Conservation (phyloP, 2,888 invertebrate genomes). For the Hermodice carunculata region DNA sequence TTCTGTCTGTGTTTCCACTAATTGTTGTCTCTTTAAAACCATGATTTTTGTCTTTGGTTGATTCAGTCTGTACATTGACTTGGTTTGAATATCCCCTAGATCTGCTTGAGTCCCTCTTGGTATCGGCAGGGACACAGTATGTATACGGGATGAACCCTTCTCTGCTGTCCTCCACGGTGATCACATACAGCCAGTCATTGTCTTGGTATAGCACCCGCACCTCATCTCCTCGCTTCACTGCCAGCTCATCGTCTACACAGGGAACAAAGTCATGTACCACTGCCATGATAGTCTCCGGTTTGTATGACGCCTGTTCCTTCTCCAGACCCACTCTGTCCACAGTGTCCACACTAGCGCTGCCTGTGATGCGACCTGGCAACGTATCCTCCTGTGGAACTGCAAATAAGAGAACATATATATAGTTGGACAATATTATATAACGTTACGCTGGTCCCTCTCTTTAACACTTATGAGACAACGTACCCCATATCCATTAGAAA, state of each 20-base stretch:
- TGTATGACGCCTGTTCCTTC: slow-evolving; percentile 75
- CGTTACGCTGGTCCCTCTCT: too few species aligned
- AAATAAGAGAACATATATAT: too few species aligned
- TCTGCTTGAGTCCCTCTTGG: too few species aligned
- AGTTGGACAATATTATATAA: too few species aligned
- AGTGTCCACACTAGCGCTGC: slow-evolving; percentile 93
- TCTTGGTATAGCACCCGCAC: slow-evolving; percentile 95
- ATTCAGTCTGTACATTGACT: too few species aligned
- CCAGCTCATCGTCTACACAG: slow-evolving; percentile 94
- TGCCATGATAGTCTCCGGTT: slow-evolving; percentile 35
- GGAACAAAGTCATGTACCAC: slow-evolving; percentile 84
- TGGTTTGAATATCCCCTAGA: too few species aligned
- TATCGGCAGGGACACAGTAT: slow-evolving; percentile 85
- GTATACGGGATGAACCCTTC: slow-evolving; percentile 97
- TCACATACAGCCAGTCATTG: slow-evolving; percentile 98
- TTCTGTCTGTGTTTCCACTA: too few species aligned
- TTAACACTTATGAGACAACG: too few species aligned
- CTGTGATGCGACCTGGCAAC: slow-evolving; percentile 85
- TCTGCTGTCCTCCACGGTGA: slow-evolving; percentile 87
- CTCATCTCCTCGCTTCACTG: slow-evolving; percentile 87
- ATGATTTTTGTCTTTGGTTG: too few species aligned
- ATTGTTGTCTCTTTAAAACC: too few species aligned
- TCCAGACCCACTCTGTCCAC: slow-evolving; percentile 90
- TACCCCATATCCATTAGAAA: too few species aligned
- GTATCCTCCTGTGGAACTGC: too few species aligned